Percentiles rank a stretch among this genome's conserved stretches.
phyloP scores from a whole-genome alignment of 2,797 vertebrate genomes.

The Notolepis coatsorum region DNA sequence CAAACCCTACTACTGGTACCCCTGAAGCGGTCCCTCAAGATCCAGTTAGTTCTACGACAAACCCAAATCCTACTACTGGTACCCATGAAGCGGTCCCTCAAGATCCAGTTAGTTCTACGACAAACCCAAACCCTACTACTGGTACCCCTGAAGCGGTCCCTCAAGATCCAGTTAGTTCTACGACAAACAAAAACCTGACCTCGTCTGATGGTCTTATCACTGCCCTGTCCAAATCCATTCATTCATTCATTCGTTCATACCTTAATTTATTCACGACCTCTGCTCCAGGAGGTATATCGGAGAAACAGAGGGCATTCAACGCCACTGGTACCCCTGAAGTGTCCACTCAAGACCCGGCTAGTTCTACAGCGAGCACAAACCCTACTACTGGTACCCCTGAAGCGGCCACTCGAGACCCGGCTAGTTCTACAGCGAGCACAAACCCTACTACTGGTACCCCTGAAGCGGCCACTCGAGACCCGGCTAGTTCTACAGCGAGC shows the following conservation, averaged over 20 bases:
- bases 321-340: neutral
- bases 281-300: no score
- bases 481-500: neutral
- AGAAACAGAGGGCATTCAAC: neutral
- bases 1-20: constrained; percentile 3
- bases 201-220: no score
- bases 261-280: no score
- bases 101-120: neutral
- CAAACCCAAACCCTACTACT: neutral
- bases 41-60: neutral
- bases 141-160: no score
- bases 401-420: neutral
- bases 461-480: neutral
- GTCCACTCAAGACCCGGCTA: neutral
- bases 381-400: neutral
- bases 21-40: no score
- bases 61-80: neutral
- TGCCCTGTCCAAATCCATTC: no score
- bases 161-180: neutral
- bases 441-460: neutral
- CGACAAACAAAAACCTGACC: neutral
- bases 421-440: neutral
- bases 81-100: neutral
- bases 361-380: neutral
- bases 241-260: no score